Conservation (phyloP, 1,140 invertebrate species). For the Dinoponera quadriceps region DNA sequence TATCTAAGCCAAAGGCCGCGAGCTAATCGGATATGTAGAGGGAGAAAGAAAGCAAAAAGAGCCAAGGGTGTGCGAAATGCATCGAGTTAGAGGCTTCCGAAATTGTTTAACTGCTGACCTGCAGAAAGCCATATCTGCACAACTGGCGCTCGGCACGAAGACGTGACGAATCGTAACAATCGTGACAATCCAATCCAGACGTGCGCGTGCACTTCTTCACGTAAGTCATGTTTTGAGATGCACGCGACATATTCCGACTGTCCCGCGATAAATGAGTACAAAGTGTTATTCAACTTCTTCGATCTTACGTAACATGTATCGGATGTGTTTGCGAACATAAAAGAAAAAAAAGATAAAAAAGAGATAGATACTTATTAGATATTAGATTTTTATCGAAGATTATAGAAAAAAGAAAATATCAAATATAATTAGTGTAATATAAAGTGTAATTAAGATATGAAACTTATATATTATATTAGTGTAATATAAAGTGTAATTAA, state of each 20-base stretch:
- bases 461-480: no score
- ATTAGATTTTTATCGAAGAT: no score
- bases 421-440: no score
- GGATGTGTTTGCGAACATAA: neutral
- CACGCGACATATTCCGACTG: neutral
- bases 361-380: no score
- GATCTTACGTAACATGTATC: neutral
- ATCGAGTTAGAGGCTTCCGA: neutral
- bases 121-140: constrained; percentile 1
- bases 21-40: neutral
- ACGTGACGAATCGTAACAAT: constrained; percentile 47
- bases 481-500: no score
- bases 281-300: neutral
- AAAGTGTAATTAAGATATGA: no score
- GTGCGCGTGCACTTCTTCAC: neutral
- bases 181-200: constrained; percentile 27
- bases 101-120: constrained; percentile 10
- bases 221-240: constrained; percentile 19
- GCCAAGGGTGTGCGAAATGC: neutral
- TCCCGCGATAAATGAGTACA: neutral
- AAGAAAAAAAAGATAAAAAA: no score
- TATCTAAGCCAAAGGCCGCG: neutral
- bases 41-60: neutral
- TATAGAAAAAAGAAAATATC: no score
- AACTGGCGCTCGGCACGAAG: no score